phyloP scores from a whole-genome alignment of 2,797 vertebrate species.

The Trachops cirrhosus region DNA sequence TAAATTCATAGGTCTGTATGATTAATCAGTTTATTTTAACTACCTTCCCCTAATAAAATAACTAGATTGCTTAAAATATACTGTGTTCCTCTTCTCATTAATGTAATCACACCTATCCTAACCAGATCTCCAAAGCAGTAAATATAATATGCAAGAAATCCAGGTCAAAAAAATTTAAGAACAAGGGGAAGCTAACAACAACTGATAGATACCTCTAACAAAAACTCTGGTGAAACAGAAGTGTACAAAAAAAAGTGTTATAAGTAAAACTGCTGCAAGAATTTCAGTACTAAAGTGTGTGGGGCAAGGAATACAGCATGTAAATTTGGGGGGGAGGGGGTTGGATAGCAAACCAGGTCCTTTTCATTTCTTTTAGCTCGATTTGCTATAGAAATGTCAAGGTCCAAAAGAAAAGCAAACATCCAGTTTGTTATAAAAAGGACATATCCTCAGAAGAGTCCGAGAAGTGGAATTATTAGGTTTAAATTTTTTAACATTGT shows the following conservation, averaged over 20 bases:
- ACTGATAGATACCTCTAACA: not conserved
- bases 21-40: not conserved
- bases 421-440: not conserved
- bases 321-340: not conserved
- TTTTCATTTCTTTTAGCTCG: not conserved
- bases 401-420: not conserved
- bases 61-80: not conserved
- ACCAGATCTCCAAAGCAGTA: not conserved
- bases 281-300: not conserved
- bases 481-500: not conserved
- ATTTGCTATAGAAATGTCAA: not conserved
- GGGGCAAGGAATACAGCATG: not conserved
- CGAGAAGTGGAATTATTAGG: not conserved
- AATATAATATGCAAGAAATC: not conserved
- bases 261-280: not conserved
- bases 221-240: slow-evolving; percentile 4
- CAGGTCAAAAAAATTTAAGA: slow-evolving; percentile 15
- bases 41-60: not conserved
- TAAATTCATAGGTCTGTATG: not conserved
- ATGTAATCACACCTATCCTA: not conserved
- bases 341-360: not conserved
- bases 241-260: not conserved
- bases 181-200: not conserved
- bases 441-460: not conserved
- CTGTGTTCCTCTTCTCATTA: not conserved